Base-by-base conservation (phyloP, 37 sponge, comb jelly and placozoan genomes). In the Cladorhizidae sp. region DNA sequence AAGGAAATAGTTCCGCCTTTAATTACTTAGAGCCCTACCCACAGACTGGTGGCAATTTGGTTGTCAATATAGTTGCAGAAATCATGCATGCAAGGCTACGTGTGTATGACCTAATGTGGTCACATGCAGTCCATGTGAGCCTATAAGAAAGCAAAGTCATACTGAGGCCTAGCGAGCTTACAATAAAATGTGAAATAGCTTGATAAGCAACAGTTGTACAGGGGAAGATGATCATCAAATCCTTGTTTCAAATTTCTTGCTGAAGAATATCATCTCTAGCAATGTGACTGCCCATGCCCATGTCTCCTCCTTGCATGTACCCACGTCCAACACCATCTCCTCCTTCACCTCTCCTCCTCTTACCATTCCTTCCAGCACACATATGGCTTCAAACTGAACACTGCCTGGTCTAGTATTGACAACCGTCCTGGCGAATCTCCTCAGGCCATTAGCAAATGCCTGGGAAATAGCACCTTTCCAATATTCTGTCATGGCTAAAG, bases 391-490 rank as follows among this genome's bases (percentile, higher is more conserved):
- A 62, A 33, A 43, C 63, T 40, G 26, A 23, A 31, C 49, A 36
- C 58, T 2, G 21, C 41, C 81, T 43, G 78, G 65, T 0, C n/a
- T n/a, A 32, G 22, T 12, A 20, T 77, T 77, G 50, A 63, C 11
- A 8, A 45, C 32, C 15, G n/a, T 59, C 1, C 45, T 9, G 12
- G 40, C 38, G 61, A 64, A 77, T 2, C 29, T 38, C 40, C 39
- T 77, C 49, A 77, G 65, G 0, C 78, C 78, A 9, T 77, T 51
- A 43, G 65, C 78, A 63, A 43, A 64, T 1, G 49, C 78, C 23
- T 40, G 37, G 64, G 12, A 42, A 45, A 77, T 65, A 40, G 45
- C 26, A 0, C 2, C 7, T 33, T 51, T 43, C 50, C 78, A 77
- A 15, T 5, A 45, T 9, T 45, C 49, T 9, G 49, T 45, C 49